Evolutionary conservation across 2,888 invertebrate genomes (phyloP).

Genomic region (Machimus atricapillus): DNA sequence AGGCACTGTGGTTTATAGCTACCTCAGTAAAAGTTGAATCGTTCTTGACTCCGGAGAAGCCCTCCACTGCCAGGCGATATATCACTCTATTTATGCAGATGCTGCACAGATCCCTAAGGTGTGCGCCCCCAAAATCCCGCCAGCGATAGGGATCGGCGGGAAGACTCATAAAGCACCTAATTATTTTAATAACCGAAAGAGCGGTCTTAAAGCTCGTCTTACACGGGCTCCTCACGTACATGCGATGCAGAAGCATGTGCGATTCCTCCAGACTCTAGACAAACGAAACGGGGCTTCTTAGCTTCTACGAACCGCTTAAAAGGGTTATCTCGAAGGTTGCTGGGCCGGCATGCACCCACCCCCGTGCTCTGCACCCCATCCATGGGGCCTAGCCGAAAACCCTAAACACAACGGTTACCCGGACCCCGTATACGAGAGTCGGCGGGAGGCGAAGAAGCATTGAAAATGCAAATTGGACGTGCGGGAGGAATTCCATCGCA

Average conservation of each 20-base stretch:
- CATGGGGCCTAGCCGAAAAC: background rate
- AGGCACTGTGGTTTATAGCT: background rate
- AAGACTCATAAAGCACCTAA: conserved; percentile 51
- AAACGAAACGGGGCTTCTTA: conserved; percentile 21
- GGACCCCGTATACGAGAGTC: background rate
- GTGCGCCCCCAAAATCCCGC: background rate
- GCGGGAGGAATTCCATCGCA: background rate
- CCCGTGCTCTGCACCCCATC: background rate
- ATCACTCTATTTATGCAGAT: conserved; percentile 14
- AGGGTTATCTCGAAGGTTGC: conserved; percentile 16
- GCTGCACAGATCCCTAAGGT: background rate
- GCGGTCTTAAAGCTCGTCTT: conserved; percentile 46
- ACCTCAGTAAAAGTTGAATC: background rate
- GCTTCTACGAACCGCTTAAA: background rate
- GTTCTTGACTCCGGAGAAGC: background rate
- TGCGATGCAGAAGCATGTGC: background rate
- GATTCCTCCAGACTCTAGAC: background rate
- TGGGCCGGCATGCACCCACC: background rate
- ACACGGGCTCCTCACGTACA: background rate
- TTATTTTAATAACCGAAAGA: conserved; percentile 52
- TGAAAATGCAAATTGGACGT: conserved; percentile 45
- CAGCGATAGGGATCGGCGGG: conserved; percentile 17
- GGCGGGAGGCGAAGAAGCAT: conserved; percentile 12
- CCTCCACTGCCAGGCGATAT: background rate
- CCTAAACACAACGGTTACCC: conserved; percentile 10